Conservation (phyloP, 2,797 vertebrate genomes). For the Trichosurus vulpecula region DNA sequence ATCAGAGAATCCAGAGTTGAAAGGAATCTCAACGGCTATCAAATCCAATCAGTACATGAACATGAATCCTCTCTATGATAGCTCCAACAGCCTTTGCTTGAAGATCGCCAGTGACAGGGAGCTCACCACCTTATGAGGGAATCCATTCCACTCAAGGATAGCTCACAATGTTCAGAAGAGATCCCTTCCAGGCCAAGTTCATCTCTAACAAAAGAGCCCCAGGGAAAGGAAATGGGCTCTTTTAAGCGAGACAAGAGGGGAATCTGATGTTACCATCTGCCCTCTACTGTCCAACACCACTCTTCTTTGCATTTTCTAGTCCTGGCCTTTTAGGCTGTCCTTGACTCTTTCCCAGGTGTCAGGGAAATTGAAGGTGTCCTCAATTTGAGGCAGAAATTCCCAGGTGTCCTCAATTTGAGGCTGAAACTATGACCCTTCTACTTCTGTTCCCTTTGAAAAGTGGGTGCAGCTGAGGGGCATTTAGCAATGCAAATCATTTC, state of each 20-base stretch:
- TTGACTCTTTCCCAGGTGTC: background rate
- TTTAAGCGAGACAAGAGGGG: background rate
- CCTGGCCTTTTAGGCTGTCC: background rate
- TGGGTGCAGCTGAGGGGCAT: background rate
- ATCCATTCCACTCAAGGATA: background rate
- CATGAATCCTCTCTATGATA: background rate
- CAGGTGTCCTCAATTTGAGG: background rate
- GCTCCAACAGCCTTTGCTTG: background rate
- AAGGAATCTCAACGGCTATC: background rate
- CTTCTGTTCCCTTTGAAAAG: slow-evolving; percentile 48
- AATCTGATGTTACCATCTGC: background rate
- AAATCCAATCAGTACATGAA: background rate
- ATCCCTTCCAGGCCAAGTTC: background rate
- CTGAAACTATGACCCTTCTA: background rate
- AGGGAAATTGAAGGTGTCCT: background rate
- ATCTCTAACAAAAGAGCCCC: background rate
- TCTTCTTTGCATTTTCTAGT: background rate
- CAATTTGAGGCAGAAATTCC: background rate
- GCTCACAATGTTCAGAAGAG: background rate
- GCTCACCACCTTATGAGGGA: background rate
- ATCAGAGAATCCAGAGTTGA: background rate
- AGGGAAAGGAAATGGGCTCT: background rate
- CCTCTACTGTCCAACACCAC: background rate
- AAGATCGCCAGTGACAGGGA: background rate
- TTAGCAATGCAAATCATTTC: slow-evolving; percentile 28